phyloP scores from a whole-genome alignment of 2,113 vertebrate genomes.

The Apteryx mantelli region DNA sequence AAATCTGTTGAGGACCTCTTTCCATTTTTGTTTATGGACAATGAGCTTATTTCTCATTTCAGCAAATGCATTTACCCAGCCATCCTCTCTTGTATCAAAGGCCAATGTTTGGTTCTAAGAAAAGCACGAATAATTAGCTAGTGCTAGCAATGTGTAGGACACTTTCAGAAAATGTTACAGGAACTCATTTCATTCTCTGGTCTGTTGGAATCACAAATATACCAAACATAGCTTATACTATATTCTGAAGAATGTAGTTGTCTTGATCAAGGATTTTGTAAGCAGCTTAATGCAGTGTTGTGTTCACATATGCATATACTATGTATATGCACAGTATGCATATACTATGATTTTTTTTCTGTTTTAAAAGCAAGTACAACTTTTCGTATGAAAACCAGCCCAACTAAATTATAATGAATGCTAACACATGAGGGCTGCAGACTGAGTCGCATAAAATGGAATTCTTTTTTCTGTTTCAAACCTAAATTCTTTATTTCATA shows the following conservation, averaged over 20 bases:
- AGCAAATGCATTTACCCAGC: not conserved
- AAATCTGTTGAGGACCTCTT: not conserved
- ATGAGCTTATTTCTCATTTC: not conserved
- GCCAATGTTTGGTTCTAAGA: not conserved
- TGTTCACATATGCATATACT: not conserved
- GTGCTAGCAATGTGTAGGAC: not conserved
- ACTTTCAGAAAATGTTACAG: not conserved
- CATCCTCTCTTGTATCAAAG: not conserved
- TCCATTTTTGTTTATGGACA: not conserved
- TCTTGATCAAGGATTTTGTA: not conserved
- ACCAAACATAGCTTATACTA: not conserved
- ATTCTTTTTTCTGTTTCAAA: not conserved
- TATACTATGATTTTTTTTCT: not conserved
- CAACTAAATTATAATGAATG: not conserved
- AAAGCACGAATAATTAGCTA: not conserved
- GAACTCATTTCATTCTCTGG: not conserved
- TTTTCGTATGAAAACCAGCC: not conserved
- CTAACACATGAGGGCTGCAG: not conserved
- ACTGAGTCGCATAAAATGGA: not conserved
- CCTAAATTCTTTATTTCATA: not conserved
- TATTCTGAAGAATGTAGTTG: not conserved
- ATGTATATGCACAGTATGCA: too few relatives aligned
- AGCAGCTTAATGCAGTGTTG: not conserved
- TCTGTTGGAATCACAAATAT: not conserved
- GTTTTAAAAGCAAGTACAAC: not conserved